Evolutionary conservation across 1,140 invertebrate genomes (phyloP).

Genomic region (Listronotus bonariensis): DNA sequence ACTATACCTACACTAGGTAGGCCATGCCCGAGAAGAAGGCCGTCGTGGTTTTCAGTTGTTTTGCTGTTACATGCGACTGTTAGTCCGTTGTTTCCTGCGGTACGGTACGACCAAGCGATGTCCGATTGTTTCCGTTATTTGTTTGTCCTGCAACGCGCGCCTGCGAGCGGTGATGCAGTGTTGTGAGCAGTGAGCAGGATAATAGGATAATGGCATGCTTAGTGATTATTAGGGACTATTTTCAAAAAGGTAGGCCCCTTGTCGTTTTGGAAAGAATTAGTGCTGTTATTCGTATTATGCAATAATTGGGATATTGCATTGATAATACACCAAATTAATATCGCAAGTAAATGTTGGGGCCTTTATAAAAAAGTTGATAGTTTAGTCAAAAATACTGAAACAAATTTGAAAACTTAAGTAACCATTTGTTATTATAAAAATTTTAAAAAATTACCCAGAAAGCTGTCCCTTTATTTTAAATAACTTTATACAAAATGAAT

Average conservation of each 20-base stretch:
- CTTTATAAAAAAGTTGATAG: no score
- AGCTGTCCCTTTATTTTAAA: no score
- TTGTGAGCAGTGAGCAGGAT: constrained; percentile 6
- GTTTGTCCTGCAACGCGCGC: constrained; percentile 11
- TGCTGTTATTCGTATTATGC: no score
- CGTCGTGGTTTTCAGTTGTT: constrained; percentile 22
- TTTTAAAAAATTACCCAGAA: no score
- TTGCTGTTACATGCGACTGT: constrained; percentile 12
- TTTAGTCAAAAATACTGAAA: no score
- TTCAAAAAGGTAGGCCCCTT: constrained; percentile 9
- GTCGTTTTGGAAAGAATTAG: no score
- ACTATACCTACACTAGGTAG: constrained; percentile 6
- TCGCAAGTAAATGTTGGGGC: no score
- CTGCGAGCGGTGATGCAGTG: constrained; percentile 14
- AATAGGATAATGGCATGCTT: constrained; percentile 25
- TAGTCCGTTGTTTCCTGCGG: constrained; percentile 24
- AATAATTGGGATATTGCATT: no score
- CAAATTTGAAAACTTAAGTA: no score
- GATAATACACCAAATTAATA: no score
- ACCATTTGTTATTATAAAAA: no score
- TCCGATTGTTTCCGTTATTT: constrained; percentile 22
- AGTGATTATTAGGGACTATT: constrained; percentile 9
- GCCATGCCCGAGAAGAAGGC: constrained; percentile 29
- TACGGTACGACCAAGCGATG: constrained; percentile 25
- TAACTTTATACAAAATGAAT: no score